Base-by-base conservation (phyloP, 23 tunicate genomes). In the Halocynthia aurantium region DNA sequence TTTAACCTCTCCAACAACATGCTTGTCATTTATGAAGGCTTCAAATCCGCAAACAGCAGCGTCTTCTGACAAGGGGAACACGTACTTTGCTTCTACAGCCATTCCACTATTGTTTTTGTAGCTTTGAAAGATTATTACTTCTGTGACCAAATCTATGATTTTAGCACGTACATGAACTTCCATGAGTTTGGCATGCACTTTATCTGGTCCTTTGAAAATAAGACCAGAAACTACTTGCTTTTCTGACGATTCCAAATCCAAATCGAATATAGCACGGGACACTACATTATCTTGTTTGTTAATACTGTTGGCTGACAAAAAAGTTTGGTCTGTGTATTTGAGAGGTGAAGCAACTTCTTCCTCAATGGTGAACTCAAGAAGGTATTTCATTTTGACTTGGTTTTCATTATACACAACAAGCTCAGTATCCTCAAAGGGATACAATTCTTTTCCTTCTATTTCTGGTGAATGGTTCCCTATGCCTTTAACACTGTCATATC, bases 41-140 rank as follows among this genome's bases (percentile, higher is more conserved):
- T 89, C 96, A 73, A 89, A 89, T 8, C 96, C 96, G 81, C 96
- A 89, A 61, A 89, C 88, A 73, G 88, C 96, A 51, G 85, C 85
- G 60, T 80, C 55, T 12, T 80, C 88, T 54, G 62, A 71, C 10
- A 89, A 73, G 7, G 96, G 96, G 80, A 89, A 89, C 65, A 89
- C 96, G 70, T 89, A 89, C 70, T 89, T 89, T 7, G 88, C 96
- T 81, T 89, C 96, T 51, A 89, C 51, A 0, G 84, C 22, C 64
- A 58, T 20, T 12, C 70, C 50, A 21, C 81, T 74, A 21, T 69
- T 56, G 68, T 89, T 89, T 77, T 50, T 65, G 51, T 89, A 89
- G 6, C 77, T 75, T 75, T 89, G 96, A 57, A 89, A 70, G 11
- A 55, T 61, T 8, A 51, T 53, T 8, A 89, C 96, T 83, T 89